These are phyloP conservation scores for Microctonus brassicae DNA, from an alignment of 2,888 invertebrate species.

Conservation along the genomic window DNA sequence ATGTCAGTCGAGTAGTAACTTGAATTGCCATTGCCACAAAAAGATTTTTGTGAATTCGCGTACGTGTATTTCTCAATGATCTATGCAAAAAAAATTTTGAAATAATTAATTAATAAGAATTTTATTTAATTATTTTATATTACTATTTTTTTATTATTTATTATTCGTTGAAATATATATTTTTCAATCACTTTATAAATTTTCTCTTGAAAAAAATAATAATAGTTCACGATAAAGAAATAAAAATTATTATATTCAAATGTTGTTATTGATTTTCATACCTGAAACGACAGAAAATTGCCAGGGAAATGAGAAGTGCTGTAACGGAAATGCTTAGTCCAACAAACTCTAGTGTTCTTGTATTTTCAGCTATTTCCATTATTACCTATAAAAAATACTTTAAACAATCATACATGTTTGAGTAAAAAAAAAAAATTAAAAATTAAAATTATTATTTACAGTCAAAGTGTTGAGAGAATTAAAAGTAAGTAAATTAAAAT, in stretches of 20 bases:
- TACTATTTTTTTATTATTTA: neutral
- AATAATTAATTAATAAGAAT: neutral
- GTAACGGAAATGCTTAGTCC: slow-evolving; percentile 86
- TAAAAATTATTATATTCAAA: neutral
- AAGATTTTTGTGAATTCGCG: slow-evolving; percentile 87
- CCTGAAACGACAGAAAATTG: slow-evolving; percentile 88
- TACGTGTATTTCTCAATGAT: slow-evolving; percentile 84
- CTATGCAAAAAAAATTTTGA: slow-evolving; percentile 71
- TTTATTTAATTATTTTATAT: slow-evolving; percentile 12
- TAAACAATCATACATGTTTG: slow-evolving; percentile 10
- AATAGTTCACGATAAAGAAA: too few relatives aligned
- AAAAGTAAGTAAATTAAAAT: neutral
- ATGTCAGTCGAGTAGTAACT: slow-evolving; percentile 78
- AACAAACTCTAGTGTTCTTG: slow-evolving; percentile 83
- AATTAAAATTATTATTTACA: neutral
- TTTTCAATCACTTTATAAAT: too few relatives aligned
- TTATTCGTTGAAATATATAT: too few relatives aligned
- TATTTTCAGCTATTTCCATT: slow-evolving; percentile 78
- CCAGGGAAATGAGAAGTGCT: slow-evolving; percentile 80
- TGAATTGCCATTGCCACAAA: slow-evolving; percentile 86
- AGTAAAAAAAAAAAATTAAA: neutral
- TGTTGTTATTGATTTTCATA: slow-evolving; percentile 65
- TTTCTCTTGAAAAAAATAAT: too few relatives aligned
- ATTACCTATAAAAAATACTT: slow-evolving; percentile 71
- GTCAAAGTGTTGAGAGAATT: neutral